Evolutionary conservation across 2,888 invertebrate species (phyloP), one percentile per base, ranked within the genome.

Genomic region (Trichogramma dendrolimi): DNA sequence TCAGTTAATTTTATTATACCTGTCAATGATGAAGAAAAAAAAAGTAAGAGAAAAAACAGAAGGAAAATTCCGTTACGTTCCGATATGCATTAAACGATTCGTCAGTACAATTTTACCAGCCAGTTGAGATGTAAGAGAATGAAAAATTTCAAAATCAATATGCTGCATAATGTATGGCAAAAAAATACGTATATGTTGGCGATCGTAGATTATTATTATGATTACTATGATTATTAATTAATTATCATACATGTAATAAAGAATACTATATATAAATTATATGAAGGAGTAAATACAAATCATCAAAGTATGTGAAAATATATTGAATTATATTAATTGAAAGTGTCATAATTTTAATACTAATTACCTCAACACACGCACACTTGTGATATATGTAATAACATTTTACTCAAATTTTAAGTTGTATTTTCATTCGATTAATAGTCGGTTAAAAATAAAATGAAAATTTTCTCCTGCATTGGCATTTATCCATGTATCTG

Each of bases 41-140:
- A 40, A 43, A 40, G 10, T 42, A 51, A 43, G 44, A n/a, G 44
- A 51, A 11, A 10, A 41, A 55, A 6, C 7, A 41, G 52, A 43
- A 43, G 2, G 5, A 46, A 53, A 48, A 42, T 8, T 14, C 56
- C 58, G 62, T 61, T 61, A 58, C 61, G 60, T 65, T 65, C 27
- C 51, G 53, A 65, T 27, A 2, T 27, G 27, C 27, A 27, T 27
- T 27, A 27, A 14, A 59, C 60, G 51, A 65, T 60, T 58, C 61
- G 58, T 62, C 62, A 63, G 65, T 62, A 63, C 65, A 65, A 63
- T 62, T 65, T 65, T 61, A 65, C 60, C 65, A 65, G 65, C 62
- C 65, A 65, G 61, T 65, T 63, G 50, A 54, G 53, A 27, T 27
- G 27, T 27, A 27, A 27, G 2, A 27, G 2, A 44, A 47, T 49